These are phyloP conservation scores for Pachyramphus minor DNA, from an alignment of 2,113 vertebrate genomes.

Conservation along the genomic window DNA sequence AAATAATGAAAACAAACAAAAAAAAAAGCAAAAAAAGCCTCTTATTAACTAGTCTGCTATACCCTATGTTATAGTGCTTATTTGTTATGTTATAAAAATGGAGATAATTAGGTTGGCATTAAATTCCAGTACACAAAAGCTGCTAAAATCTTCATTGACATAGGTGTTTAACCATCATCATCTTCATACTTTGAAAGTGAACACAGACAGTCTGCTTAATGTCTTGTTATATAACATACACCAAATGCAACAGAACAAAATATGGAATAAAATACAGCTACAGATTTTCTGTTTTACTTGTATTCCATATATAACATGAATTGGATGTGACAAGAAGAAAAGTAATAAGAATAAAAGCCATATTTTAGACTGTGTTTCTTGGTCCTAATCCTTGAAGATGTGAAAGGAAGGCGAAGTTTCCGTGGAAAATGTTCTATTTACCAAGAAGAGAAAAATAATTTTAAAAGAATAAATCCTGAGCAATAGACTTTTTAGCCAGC, in stretches of 20 bases:
- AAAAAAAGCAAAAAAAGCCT: not conserved
- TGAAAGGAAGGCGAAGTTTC: not conserved
- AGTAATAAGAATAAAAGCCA: not conserved
- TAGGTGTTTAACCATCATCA: not conserved
- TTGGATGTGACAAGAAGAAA: not conserved
- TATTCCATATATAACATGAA: not conserved
- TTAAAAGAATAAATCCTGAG: not conserved
- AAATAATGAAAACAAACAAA: not conserved
- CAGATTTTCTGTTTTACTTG: not conserved
- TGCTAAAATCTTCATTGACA: not conserved
- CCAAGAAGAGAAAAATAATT: not conserved
- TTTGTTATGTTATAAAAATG: not conserved
- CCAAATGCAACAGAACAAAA: not conserved
- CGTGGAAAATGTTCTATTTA: not conserved
- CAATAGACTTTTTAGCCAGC: not conserved
- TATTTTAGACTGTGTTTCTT: not conserved
- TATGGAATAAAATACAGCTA: not conserved
- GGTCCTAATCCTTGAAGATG: not conserved
- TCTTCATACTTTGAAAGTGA: not conserved
- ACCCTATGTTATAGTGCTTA: not conserved
- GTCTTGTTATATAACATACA: not conserved
- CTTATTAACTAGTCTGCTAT: not conserved
- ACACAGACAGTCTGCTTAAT: not conserved
- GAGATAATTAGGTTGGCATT: not conserved
- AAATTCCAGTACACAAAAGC: not conserved